Evolutionary conservation across 2,888 invertebrate species (phyloP), one percentile per base, ranked within the genome.

Genomic region (Cataglyphis altisquamis): DNA sequence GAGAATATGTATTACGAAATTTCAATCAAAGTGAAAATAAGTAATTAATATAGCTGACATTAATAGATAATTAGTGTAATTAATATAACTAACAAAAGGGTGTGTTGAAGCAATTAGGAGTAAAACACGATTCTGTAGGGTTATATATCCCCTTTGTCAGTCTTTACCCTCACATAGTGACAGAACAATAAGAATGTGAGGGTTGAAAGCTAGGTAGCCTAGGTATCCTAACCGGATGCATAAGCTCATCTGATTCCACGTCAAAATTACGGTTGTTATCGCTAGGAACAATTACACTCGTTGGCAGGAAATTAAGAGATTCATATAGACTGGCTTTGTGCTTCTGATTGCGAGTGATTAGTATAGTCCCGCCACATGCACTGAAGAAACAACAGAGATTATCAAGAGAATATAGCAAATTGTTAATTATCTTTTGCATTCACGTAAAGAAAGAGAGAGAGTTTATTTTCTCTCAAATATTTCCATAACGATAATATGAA

Each of bases 261-360:
- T 48, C 78, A 72, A 72, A 80, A 80, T 78, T 70, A 62, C 45
- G 48, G 72, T 72, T 80, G 60, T 72, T 80, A 70, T 62, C 72
- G 29, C 36, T 70, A 55, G 25, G 21, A 45, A 70, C 32, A 72
- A 80, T 80, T 80, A 80, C 12, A 48, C 18, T 6, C 25, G 15
- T 60, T 48, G 60, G 4, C 60, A 72, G 72, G 25, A 80, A 80
- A 72, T 80, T 80, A 60, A 36, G 70, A 45, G 60, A 64, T 68
- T 32, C 21, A 55, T 32, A 36, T 21, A 45, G 32, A 52, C 12
- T 18, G 60, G 32, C 36, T 70, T 60, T n/a, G 36, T 45, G 72
- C 57, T 25, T 45, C 45, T 72, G 25, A 45, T 45, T 45, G 12
- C 4, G 12, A 72, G 18, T 68, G 57, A 45, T 60, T 45, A 62